A percentile compares a stretch with the other conserved stretches of the same genome.
phyloP scores from a whole-genome alignment of 2,113 vertebrate genomes.

The Scatophagus argus region DNA sequence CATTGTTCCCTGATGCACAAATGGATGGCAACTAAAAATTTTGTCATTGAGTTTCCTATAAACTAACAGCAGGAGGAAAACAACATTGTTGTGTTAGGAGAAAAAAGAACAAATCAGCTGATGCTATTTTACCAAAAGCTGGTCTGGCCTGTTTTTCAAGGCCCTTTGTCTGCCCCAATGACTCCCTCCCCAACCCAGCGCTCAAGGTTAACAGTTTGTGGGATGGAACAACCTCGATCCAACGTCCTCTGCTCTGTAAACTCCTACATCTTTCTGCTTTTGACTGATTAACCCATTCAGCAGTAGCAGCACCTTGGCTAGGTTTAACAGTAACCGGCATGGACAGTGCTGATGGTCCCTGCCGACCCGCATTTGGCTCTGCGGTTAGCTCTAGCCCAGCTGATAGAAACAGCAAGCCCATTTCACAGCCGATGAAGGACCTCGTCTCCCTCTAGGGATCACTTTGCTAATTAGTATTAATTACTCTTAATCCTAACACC shows the following conservation, averaged over 20 bases:
- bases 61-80: constrained; percentile 25
- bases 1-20: constrained; percentile 75
- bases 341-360: constrained; percentile 55
- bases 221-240: constrained; percentile 58
- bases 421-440: constrained; percentile 63
- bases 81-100: background rate
- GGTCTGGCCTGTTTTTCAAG: constrained; percentile 44
- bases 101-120: constrained; percentile 25
- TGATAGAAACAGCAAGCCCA: constrained; percentile 57
- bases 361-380: constrained; percentile 51
- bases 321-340: constrained; percentile 49
- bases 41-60: constrained; percentile 33
- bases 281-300: constrained; percentile 78
- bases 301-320: constrained; percentile 42
- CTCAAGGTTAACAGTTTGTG: constrained; percentile 78
- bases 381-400: constrained; percentile 48
- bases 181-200: constrained; percentile 50
- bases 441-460: constrained; percentile 63
- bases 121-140: constrained; percentile 28
- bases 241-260: constrained; percentile 69
- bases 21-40: constrained; percentile 51
- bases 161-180: constrained; percentile 23
- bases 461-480: constrained; percentile 83
- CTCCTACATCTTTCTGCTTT: constrained; percentile 66
- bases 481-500: constrained; percentile 82